Evolutionary conservation across 1,140 invertebrate species (phyloP).

Genomic region (Procambarus virginalis): DNA sequence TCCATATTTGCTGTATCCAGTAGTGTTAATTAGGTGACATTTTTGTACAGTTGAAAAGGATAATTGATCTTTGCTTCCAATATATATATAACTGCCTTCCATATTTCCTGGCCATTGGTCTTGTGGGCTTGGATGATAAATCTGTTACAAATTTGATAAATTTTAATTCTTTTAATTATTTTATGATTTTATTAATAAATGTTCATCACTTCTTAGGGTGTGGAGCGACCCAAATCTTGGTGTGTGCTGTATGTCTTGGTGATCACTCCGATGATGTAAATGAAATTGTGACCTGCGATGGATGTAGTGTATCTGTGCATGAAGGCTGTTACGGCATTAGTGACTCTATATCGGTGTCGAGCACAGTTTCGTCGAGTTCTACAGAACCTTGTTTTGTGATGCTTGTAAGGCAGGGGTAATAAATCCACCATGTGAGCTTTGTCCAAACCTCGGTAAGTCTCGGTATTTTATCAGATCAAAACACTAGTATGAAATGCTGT

Average conservation of each 20-base stretch:
- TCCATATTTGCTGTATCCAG: no score
- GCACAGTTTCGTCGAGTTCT: conserved; percentile 91
- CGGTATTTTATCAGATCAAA: background rate
- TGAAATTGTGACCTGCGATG: conserved; percentile 97
- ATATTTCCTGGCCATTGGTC: no score
- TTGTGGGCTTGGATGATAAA: no score
- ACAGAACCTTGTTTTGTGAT: conserved; percentile 99
- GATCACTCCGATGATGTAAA: conserved; percentile 94
- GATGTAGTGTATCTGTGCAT: conserved; percentile 95
- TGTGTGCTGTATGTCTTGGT: conserved; percentile 94
- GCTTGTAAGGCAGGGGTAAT: conserved; percentile 93
- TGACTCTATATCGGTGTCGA: conserved; percentile 91
- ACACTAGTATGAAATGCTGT: no score
- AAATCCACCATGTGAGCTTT: conserved; percentile 90
- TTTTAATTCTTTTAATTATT: no score
- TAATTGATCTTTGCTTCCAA: no score
- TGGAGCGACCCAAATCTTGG: conserved; percentile 73
- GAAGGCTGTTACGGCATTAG: conserved; percentile 98
- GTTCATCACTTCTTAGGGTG: conserved; percentile 48
- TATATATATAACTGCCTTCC: no score
- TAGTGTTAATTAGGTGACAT: no score
- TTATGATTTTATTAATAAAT: background rate
- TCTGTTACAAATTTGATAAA: no score
- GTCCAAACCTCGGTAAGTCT: conserved; percentile 83
- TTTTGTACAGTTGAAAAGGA: no score